These are phyloP conservation scores for Phainopepla nitens DNA, from an alignment of 2,113 vertebrate species.

Conservation along the genomic window DNA sequence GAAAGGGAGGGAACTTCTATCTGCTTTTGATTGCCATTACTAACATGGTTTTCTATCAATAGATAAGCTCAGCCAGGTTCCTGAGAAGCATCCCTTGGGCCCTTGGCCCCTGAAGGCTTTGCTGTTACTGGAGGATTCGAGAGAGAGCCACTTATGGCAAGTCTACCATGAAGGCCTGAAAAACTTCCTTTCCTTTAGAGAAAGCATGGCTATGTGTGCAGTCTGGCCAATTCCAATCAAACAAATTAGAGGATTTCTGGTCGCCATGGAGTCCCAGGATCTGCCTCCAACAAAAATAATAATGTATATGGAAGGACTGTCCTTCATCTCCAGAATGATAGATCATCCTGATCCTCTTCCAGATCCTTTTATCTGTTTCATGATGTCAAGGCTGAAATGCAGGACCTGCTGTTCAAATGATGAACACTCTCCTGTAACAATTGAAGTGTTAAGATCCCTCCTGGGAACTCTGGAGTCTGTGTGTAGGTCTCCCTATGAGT, in stretches of 20 bases:
- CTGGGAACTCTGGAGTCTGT: conserved; percentile 26
- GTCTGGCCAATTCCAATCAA: conserved; percentile 15
- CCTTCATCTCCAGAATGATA: neutral
- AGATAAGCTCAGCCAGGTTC: neutral
- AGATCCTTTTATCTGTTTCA: neutral
- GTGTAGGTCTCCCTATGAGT: conserved; percentile 18
- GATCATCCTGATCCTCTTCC: conserved; percentile 6
- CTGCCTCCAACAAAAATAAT: neutral
- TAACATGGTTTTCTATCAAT: neutral
- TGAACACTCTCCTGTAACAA: neutral
- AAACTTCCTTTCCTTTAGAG: conserved; percentile 1
- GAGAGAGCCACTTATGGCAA: neutral
- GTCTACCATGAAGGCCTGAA: neutral
- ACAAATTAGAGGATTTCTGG: conserved; percentile 13
- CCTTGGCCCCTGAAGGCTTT: neutral
- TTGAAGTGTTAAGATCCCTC: conserved; percentile 2
- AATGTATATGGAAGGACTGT: conserved; percentile 8
- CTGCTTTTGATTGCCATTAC: neutral
- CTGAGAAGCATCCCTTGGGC: neutral
- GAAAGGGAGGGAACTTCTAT: neutral
- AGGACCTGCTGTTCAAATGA: neutral
- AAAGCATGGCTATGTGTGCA: neutral
- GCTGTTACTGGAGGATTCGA: neutral
- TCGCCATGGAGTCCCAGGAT: neutral
- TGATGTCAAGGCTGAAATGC: neutral